Base-by-base conservation (phyloP, 2,797 vertebrate species). In the Phrynocephalus forsythii region DNA sequence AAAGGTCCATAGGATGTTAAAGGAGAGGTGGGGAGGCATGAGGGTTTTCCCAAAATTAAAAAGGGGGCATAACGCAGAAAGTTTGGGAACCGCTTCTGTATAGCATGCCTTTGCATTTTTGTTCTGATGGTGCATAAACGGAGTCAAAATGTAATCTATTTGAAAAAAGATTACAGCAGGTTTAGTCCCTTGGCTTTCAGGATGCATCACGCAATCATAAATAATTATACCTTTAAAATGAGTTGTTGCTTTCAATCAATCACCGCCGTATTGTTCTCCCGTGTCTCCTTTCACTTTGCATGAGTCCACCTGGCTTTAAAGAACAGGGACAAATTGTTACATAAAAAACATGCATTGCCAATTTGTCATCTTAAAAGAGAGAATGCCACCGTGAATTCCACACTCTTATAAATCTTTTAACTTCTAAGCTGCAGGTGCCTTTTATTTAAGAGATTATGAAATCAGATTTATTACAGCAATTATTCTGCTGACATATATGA, bases 401-500 rank as follows among this genome's bases (percentile, higher is more conserved):
- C 67, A 20, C 3, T 20, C 33, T 75, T 80, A 52, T 88, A 81
- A 73, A 84, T 84, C 69, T 67, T 67, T 67, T 3, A 66, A 75
- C 26, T 79, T 86, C 73, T 73, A 77, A 82, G 56, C 60, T 76
- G 60, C n/a, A 87, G 72, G n/a, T 76, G n/a, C 71, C 75, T 44
- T 79, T 75, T 50, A 71, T 87, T 87, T 67, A 82, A 82, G 13
- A 87, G 38, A 82, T 76, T 87, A 76, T 28, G 33, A 67, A 87
- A 75, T n/a, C 44, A 28, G 28, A 87, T 87, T 82, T 87, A 76
- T 82, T 87, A 73, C 18, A 67, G 86, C 60, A 82, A 67, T 87
- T 71, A 79, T 60, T 82, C 63, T n/a, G 28, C n/a, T 87, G 86
- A 67, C 63, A 82, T 67, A 7, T 81, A 26, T 82, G 79, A 87